Evolutionary conservation across 2,888 invertebrate genomes (phyloP).

Genomic region (Petrolisthes manimaculis): DNA sequence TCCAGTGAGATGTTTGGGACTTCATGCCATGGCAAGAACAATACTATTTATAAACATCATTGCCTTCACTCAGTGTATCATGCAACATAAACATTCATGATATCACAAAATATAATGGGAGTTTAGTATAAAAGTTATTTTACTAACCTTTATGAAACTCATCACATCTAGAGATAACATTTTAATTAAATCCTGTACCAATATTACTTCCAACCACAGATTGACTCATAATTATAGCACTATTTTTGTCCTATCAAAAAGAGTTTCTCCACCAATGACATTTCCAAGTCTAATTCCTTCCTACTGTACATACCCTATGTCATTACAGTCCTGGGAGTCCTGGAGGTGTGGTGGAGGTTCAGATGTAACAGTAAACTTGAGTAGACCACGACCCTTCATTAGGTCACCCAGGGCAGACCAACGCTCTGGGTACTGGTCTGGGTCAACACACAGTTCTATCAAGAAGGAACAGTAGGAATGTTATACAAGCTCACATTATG

Average conservation of each 20-base stretch:
- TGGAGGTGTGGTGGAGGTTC: slow-evolving; percentile 52
- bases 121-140: too few relatives aligned
- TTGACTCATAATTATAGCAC: background rate
- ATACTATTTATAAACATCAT: too few relatives aligned
- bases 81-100: too few relatives aligned
- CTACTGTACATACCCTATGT: slow-evolving; percentile 39
- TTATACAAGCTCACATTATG: too few relatives aligned
- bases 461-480: background rate
- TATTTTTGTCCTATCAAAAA: background rate
- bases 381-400: slow-evolving; percentile 42
- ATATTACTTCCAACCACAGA: too few relatives aligned
- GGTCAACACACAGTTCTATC: slow-evolving; percentile 41
- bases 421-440: slow-evolving; percentile 27
- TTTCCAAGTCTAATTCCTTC: background rate
- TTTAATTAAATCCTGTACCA: too few relatives aligned
- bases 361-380: slow-evolving; percentile 55
- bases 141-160: too few relatives aligned
- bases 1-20: too few relatives aligned
- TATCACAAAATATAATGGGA: too few relatives aligned
- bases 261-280: background rate
- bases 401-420: slow-evolving; percentile 41
- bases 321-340: slow-evolving; percentile 51
- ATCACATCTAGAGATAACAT: too few relatives aligned
- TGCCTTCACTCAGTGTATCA: too few relatives aligned
- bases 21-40: too few relatives aligned